Evolutionary conservation across 2,797 vertebrate genomes (phyloP).

Genomic region (Gorsachius magnificus): DNA sequence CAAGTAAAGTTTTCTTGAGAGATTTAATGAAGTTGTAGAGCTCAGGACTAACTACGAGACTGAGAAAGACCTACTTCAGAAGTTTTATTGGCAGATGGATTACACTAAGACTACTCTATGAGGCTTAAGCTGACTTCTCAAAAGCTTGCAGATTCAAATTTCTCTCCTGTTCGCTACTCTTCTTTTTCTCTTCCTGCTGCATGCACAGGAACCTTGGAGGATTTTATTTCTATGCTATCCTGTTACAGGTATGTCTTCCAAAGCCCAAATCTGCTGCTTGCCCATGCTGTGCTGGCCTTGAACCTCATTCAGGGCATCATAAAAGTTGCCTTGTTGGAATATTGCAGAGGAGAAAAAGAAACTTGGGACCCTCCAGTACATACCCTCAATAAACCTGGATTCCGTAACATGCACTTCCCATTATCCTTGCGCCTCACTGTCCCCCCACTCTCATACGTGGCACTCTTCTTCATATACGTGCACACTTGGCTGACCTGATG

Average conservation of each 20-base stretch:
- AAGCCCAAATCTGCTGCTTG: neutral
- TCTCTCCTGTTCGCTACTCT: neutral
- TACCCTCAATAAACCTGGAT: neutral
- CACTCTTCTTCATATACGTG: neutral
- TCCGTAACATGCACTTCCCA: neutral
- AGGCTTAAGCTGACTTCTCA: neutral
- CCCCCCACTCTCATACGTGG: fast-evolving
- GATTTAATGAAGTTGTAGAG: neutral
- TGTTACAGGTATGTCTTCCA: neutral
- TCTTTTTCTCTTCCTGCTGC: neutral
- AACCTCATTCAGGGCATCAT: neutral
- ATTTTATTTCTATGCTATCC: neutral
- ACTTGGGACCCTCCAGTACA: neutral
- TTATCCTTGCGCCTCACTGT: neutral
- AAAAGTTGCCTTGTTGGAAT: neutral
- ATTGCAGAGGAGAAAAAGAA: neutral
- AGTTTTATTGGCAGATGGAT: neutral
- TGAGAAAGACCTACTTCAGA: neutral
- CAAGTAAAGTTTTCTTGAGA: neutral
- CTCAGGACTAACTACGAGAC: neutral
- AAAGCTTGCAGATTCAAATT: neutral
- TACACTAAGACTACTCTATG: neutral
- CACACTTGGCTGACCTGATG: neutral
- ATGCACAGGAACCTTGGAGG: neutral
- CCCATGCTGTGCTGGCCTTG: neutral